phyloP scores from a whole-genome alignment of 2,888 invertebrate genomes.

The Plagodis pulveraria region DNA sequence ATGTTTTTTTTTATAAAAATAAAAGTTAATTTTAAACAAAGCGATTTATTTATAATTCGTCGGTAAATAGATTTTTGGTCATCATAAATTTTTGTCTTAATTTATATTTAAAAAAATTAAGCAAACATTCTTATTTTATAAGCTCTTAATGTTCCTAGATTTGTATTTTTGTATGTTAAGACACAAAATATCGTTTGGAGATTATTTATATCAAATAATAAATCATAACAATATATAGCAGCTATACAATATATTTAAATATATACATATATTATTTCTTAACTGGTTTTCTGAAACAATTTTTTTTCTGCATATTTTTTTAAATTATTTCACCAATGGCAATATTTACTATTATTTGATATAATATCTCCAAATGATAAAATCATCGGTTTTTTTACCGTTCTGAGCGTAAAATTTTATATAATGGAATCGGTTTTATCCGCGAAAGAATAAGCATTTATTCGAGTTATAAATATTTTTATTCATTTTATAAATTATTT shows the following conservation, averaged over 20 bases:
- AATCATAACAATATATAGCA: not conserved
- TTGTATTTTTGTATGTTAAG: slow-evolving; percentile 63
- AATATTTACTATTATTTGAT: slow-evolving; percentile 2
- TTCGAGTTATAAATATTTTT: slow-evolving; percentile 53
- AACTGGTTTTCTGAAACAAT: no score
- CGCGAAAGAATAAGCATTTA: slow-evolving; percentile 67
- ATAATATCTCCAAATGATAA: slow-evolving; percentile 9
- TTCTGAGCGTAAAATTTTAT: slow-evolving; percentile 48
- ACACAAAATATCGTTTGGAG: not conserved
- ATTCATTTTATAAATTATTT: not conserved
- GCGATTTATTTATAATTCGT: no score
- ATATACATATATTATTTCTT: no score
- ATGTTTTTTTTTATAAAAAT: no score
- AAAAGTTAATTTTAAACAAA: no score
- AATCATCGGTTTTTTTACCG: slow-evolving; percentile 24
- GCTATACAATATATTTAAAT: not conserved
- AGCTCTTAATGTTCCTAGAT: slow-evolving; percentile 79
- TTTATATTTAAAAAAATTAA: slow-evolving; percentile 35
- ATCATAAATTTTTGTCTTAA: no score
- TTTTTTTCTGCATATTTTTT: no score
- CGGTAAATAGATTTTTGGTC: no score
- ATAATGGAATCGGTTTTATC: slow-evolving; percentile 49
- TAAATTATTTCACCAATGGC: not conserved
- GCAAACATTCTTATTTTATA: slow-evolving; percentile 62
- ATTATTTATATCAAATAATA: slow-evolving; percentile 3